Evolutionary conservation across 2,888 invertebrate species (phyloP).

Genomic region (Abrostola triplasia): DNA sequence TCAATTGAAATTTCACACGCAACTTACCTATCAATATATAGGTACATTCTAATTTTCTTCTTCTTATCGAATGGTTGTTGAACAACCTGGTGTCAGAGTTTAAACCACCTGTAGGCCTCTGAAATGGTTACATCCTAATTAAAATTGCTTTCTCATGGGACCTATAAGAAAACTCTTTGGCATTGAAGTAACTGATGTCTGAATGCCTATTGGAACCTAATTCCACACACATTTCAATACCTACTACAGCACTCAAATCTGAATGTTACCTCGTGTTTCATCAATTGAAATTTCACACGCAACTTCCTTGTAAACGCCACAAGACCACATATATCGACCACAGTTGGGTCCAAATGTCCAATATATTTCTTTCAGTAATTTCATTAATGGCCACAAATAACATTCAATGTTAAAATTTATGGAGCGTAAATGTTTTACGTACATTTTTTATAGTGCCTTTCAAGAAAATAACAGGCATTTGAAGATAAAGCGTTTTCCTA

Average conservation of each 20-base stretch:
- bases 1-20: conserved; percentile 49
- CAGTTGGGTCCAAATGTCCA: conserved; percentile 50
- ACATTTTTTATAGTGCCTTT: conserved; percentile 82
- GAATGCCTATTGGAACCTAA: not conserved
- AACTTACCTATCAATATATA: too few species aligned
- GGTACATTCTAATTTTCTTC: too few species aligned
- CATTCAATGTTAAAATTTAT: conserved; percentile 80
- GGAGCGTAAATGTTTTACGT: conserved; percentile 80
- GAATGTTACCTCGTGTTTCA: conserved; percentile 21
- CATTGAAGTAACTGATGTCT: not conserved
- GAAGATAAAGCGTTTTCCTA: conserved; percentile 78
- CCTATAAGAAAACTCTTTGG: too few species aligned
- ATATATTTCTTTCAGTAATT: conserved; percentile 69
- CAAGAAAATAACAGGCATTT: conserved; percentile 82
- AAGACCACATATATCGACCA: conserved; percentile 44
- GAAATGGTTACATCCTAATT: too few species aligned
- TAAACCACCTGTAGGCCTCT: too few species aligned
- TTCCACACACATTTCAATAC: not conserved
- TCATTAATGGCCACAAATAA: conserved; percentile 78
- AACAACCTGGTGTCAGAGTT: too few species aligned
- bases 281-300: conserved; percentile 49
- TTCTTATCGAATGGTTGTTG: too few species aligned
- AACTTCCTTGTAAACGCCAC: conserved; percentile 39
- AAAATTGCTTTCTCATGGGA: too few species aligned
- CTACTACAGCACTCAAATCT: conserved; percentile 3